Evolutionary conservation across 2,113 vertebrate genomes (phyloP).

Genomic region (Corythoichthys intestinalis): DNA sequence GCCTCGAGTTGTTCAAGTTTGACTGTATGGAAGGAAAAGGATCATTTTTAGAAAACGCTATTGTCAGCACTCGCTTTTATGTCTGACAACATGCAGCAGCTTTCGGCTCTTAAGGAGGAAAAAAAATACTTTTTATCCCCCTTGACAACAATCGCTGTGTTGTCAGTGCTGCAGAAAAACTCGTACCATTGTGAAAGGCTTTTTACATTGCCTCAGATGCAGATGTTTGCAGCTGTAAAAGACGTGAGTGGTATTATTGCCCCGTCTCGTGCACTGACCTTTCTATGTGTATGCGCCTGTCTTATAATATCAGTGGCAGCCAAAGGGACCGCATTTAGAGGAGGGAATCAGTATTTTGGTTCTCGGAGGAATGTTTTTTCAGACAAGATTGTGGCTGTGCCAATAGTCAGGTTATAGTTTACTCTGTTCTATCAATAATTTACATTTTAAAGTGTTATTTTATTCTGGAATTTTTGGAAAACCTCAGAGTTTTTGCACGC

Average conservation of each 20-base stretch:
- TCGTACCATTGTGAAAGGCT: neutral
- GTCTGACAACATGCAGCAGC: neutral
- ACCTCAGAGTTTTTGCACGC: slow-evolving; percentile 23
- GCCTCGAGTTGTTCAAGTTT: neutral
- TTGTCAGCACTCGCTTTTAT: slow-evolving; percentile 3
- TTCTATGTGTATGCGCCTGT: neutral
- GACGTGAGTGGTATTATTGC: neutral
- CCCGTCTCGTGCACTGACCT: slow-evolving; percentile 1
- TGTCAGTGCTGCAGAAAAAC: slow-evolving; percentile 2
- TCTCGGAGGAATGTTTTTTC: neutral
- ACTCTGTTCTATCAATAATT: neutral
- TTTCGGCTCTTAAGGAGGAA: neutral
- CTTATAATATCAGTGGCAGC: neutral
- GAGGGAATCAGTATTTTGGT: neutral
- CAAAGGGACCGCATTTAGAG: neutral
- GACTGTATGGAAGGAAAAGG: slow-evolving; percentile 6
- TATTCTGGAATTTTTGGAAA: slow-evolving; percentile 19
- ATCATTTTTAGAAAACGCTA: slow-evolving; percentile 6
- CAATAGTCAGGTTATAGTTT: neutral
- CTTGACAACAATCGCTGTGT: neutral
- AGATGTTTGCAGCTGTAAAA: slow-evolving; percentile 1
- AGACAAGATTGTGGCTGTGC: neutral
- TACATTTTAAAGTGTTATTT: neutral
- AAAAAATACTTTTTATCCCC: neutral
- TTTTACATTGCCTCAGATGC: neutral